phyloP scores from a whole-genome alignment of 1,140 invertebrate genomes.

The Oncopeltus fasciatus region DNA sequence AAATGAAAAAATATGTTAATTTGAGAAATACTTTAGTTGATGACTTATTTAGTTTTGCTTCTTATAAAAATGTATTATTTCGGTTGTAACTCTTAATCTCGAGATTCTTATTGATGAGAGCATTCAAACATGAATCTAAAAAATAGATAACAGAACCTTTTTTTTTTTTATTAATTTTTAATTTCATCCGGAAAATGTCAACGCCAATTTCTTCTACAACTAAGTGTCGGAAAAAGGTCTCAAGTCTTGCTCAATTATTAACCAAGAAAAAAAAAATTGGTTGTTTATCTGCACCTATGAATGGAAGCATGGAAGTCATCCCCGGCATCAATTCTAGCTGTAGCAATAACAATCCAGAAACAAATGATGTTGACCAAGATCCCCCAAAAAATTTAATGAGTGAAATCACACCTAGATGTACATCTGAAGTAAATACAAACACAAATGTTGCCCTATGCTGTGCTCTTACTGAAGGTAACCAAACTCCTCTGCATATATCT shows the following conservation, averaged over 20 bases:
- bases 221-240: slow-evolving; percentile 4
- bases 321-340: neutral
- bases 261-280: slow-evolving; percentile 17
- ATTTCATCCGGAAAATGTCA: neutral
- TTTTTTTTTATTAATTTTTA: too few relatives aligned
- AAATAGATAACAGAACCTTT: too few relatives aligned
- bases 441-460: slow-evolving; percentile 26
- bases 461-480: slow-evolving; percentile 24
- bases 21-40: too few relatives aligned
- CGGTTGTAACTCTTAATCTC: too few relatives aligned
- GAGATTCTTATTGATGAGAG: too few relatives aligned
- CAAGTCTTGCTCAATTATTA: slow-evolving; percentile 12
- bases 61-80: too few relatives aligned
- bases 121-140: too few relatives aligned
- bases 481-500: slow-evolving; percentile 17
- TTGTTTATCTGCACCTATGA: slow-evolving; percentile 14
- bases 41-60: too few relatives aligned
- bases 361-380: neutral
- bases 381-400: neutral
- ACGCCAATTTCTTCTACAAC: neutral
- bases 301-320: slow-evolving; percentile 11
- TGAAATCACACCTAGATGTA: neutral
- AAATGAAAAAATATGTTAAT: too few relatives aligned
- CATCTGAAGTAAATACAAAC: slow-evolving; percentile 12
- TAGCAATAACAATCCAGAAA: neutral